phyloP scores from a whole-genome alignment of 2,888 invertebrate genomes.

The Kryphioiulus occultus region DNA sequence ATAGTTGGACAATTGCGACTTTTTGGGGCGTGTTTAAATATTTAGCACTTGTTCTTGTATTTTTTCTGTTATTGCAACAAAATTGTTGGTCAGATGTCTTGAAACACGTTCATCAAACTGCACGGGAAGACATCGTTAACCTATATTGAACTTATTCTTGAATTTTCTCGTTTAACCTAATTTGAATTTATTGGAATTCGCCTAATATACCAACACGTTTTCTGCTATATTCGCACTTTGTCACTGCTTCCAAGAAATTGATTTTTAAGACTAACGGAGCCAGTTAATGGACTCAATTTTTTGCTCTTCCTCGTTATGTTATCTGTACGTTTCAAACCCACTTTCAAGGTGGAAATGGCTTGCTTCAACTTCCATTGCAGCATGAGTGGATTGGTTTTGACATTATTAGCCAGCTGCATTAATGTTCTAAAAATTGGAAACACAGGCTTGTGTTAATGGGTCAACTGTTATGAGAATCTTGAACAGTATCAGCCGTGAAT shows the following conservation, averaged over 20 bases:
- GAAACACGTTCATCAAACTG: neutral
- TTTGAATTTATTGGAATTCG: neutral
- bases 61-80: neutral
- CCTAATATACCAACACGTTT: neutral
- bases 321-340: neutral
- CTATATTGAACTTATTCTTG: neutral
- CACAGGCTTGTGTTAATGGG: conserved; percentile 28
- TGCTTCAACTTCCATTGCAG: conserved; percentile 6
- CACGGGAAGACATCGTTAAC: neutral
- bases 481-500: conserved; percentile 18
- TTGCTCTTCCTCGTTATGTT: neutral
- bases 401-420: neutral
- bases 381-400: conserved; percentile 36
- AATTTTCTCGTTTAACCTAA: neutral
- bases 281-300: conserved; percentile 16
- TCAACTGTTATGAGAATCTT: neutral
- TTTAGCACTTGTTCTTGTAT: neutral
- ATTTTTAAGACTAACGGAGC: no score
- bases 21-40: neutral
- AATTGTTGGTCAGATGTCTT: neutral
- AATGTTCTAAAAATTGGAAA: neutral
- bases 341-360: conserved; percentile 36
- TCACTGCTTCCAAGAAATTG: neutral
- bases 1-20: no score
- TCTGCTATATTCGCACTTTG: neutral